Evolutionary conservation across 2,113 vertebrate species (phyloP), one percentile per base, ranked within the genome.

Genomic region (Clarias magur): DNA sequence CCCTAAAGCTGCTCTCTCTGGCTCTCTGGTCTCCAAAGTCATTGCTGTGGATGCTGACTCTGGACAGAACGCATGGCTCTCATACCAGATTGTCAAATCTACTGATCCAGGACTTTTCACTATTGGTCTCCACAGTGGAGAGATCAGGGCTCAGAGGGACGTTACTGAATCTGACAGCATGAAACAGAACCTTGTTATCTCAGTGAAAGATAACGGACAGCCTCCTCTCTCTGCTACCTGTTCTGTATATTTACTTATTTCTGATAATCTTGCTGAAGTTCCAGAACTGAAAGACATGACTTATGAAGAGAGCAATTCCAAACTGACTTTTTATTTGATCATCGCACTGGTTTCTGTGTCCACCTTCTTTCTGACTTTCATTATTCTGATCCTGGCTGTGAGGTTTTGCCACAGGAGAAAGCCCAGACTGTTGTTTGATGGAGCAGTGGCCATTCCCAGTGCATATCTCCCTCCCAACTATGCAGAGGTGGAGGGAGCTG

Each of bases 321-420:
- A 90, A 72, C 75, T 94, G 21, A 94, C 93, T 0, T 91, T 90
- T 42, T 94, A 95, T 78, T 82, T 95, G 87, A 93, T 94, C 67
- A 91, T 95, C 25, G 91, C 93, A 0, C 90, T 95, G 0, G 87
- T 83, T 13, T n/a, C 92, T 0, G 90, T 95, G 2, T 95, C 95
- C 53, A 95, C 93, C 16, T 72, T 95, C 62, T 94, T 96, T 8
- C 10, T 95, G 88, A 93, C 90, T 11, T 93, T 92, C 0, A 89
- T 96, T 19, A 94, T 94, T 53, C 89, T 94, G 63, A 42, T 91
- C 8, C 4, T 95, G 4, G 87, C 94, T 70, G 92, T 92, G 62
- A 96, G 93, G 75, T 93, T 87, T 11, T 91, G 89, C 11, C 91
- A 70, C 30, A 89, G 88, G 3, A 91, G 68, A 80, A 91, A 81